Evolutionary conservation across 2,113 vertebrate species (phyloP), one percentile per base, ranked within the genome.

Genomic region (Sinocyclocheilus maitianheensis): DNA sequence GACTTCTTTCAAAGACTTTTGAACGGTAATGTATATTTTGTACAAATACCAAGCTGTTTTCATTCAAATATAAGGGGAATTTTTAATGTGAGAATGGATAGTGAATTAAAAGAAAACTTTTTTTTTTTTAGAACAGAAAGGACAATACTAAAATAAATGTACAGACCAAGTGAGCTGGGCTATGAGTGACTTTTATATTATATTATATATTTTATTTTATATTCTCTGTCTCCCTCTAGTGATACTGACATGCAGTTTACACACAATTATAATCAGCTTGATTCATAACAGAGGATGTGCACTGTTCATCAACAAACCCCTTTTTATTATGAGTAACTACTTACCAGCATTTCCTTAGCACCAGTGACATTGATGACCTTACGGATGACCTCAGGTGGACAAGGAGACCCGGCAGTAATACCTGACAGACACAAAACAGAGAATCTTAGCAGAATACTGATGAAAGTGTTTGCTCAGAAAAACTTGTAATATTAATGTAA

Each of bases 321-420:
- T 40, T 74, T 20, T 62, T 22, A 62, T 18, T 37, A 13, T n/a
- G 10, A 65, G 20, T 6, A 20, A 53, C 46, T 62, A 63, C 98
- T 97, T 89, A 99, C 98, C 84, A 94, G 86, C 0, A 96, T 2
- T 11, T 95, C 93, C 0, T 90, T 90, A 87, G 97, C 85, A 37
- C 93, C 92, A 95, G 98, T 94, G 71, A 91, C 80, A 20, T 87
- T 89, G 0, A 95, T 86, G 58, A 96, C 14, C 67, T 92, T 89
- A 91, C 65, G 96, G 62, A 97, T 46, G 34, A 99, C 77, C 40
- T 97, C 97, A 8, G 95, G 92, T 11, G 97, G 96, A 89, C 93
- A 96, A 0, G 95, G 88, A 22, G 98, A 95, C 9, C 98, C 98
- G 3, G 89, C 97, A 58, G 97, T 89, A 78, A 97, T 0, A 85